Conservation (phyloP, 2,888 invertebrate species). For the Papilio demoleus region DNA sequence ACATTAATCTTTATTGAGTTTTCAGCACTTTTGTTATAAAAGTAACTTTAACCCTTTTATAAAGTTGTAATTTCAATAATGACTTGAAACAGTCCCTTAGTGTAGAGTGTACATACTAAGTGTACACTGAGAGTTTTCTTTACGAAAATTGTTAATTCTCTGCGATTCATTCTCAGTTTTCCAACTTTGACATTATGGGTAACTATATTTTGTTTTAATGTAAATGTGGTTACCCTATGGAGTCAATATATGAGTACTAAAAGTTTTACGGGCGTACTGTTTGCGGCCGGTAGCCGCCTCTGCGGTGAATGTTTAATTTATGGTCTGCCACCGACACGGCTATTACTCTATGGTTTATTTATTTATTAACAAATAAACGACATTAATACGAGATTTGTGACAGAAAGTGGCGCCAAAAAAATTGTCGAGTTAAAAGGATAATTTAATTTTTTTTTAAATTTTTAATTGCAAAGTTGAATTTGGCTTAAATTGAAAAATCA, state of each 20-base stretch:
- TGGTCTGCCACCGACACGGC: constrained; percentile 22
- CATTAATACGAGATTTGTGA: background rate
- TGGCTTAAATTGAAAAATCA: background rate
- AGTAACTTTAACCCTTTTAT: background rate
- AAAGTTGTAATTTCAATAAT: too few relatives aligned
- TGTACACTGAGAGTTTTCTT: background rate
- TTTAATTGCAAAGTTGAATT: background rate
- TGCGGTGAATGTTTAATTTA: constrained; percentile 26
- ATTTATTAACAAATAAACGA: constrained; percentile 17
- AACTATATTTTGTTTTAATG: background rate
- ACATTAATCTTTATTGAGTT: background rate
- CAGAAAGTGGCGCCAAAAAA: constrained; percentile 8
- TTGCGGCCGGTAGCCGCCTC: constrained; percentile 32
- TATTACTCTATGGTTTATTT: constrained; percentile 30
- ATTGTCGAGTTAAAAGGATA: background rate
- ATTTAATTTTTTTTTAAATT: background rate
- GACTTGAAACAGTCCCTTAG: background rate
- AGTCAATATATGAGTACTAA: constrained; percentile 32
- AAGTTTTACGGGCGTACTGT: constrained; percentile 32
- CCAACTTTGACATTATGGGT: background rate
- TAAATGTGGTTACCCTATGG: background rate
- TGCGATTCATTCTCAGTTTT: background rate
- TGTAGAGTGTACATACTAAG: background rate
- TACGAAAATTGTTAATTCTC: background rate
- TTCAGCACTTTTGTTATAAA: background rate